Evolutionary conservation across 2,797 vertebrate genomes (phyloP), one percentile per base, ranked within the genome.

Genomic region (Spinibarbus caldwelli): DNA sequence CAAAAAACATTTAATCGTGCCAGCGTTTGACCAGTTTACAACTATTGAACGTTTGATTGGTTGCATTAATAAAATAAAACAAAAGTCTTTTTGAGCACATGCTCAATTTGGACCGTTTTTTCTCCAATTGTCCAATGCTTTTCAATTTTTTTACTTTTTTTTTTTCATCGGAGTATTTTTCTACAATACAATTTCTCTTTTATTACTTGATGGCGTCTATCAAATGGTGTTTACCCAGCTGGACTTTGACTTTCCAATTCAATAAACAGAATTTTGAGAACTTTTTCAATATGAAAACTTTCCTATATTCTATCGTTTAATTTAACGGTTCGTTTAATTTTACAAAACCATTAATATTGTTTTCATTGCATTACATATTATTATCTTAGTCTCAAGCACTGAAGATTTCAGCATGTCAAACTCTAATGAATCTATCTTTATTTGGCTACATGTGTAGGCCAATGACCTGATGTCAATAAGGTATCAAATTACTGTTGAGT

Each of bases 381-480:
- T 59, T 64, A 76, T 80, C 4, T 23, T 54, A 29, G 62, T 10
- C 64, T 75, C 43, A 31, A 73, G 52, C 15, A 70, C 66, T 34
- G 71, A 86, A 29, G 73, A 79, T 87, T 86, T 76, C 49, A 83
- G 26, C 45, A 34, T 80, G 54, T 87, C 81, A 82, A 29, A 79
- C 73, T 83, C 43, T 80, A 76, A 87, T 88, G 68, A 86, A 85
- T 88, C 59, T 84, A 41, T 88, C 81, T 38, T 86, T 87, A 88
- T 90, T 90, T 86, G 86, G 64, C 76, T 89, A 87, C 86, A 88
- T 78, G 57, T 88, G 87, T 87, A 85, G 82, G 87, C 78, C 80
- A 86, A 62, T 85, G 90, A 88, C 87, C 88, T 88, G 86, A 89
- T 90, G 86, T 90, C 84, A 88, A 87, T 89, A 90, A 83, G 86